Conservation (phyloP, 2,888 invertebrate species). For the Cosmopolites sordidus region DNA sequence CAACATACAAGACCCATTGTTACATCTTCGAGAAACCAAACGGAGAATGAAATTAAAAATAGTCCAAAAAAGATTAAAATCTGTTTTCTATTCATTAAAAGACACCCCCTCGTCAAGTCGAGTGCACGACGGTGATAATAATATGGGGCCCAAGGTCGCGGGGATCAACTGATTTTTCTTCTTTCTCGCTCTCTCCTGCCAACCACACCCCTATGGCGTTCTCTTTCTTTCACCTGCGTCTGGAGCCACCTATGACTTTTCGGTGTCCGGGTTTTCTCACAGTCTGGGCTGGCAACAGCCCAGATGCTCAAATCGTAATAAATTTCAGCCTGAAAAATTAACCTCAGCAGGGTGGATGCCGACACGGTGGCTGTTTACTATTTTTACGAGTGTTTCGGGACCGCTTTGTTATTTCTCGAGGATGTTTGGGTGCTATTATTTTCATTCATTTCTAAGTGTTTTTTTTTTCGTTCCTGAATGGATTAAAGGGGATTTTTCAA, state of each 20-base stretch:
- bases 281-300: conserved; percentile 25
- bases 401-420: conserved; percentile 14
- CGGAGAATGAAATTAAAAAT: conserved; percentile 23
- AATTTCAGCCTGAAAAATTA: conserved; percentile 27
- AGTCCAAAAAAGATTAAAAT: conserved; percentile 29
- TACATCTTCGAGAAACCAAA: conserved; percentile 6
- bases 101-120: conserved; percentile 23
- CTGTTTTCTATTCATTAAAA: conserved; percentile 33
- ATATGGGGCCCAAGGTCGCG: conserved; percentile 31
- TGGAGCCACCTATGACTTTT: conserved; percentile 18
- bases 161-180: conserved; percentile 31
- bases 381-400: conserved; percentile 25
- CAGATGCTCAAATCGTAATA: conserved; percentile 26
- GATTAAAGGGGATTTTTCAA: neutral
- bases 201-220: conserved; percentile 4
- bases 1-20: neutral
- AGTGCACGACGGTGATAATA: conserved; percentile 28
- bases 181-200: conserved; percentile 19
- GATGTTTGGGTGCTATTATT: conserved; percentile 1
- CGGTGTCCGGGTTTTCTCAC: conserved; percentile 24
- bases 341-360: conserved; percentile 24
- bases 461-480: neutral
- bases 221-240: conserved; percentile 21
- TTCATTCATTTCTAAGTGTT: conserved; percentile 1
- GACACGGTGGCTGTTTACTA: conserved; percentile 25